These are phyloP conservation scores for Dryobotodes eremita DNA, from an alignment of 2,888 invertebrate species.

Conservation along the genomic window DNA sequence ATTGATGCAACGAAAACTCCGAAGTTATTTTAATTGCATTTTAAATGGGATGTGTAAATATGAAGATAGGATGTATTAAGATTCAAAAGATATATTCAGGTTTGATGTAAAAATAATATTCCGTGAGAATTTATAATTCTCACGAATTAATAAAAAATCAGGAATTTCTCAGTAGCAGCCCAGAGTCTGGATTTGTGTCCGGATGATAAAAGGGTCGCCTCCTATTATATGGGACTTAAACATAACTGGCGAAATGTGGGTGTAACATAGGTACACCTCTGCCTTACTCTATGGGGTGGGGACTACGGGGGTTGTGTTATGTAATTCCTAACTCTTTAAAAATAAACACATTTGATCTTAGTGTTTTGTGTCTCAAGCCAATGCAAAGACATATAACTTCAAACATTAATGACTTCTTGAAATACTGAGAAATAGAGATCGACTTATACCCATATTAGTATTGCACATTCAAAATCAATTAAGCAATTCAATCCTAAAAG, in stretches of 20 bases:
- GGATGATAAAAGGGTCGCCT: neutral
- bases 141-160: neutral
- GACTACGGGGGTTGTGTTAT: neutral
- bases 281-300: neutral
- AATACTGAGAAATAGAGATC: neutral
- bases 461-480: slow-evolving; percentile 14
- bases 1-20: slow-evolving; percentile 13
- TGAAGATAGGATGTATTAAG: neutral
- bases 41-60: slow-evolving; percentile 6
- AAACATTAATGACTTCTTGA: neutral
- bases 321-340: neutral
- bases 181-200: neutral
- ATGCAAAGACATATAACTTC: neutral
- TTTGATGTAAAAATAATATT: neutral
- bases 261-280: neutral
- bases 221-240: neutral
- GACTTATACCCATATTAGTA: too few relatives aligned
- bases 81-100: slow-evolving; percentile 12
- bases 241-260: neutral
- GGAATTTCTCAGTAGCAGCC: neutral
- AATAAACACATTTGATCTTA: too few relatives aligned
- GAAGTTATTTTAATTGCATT: slow-evolving; percentile 15
- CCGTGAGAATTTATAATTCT: neutral
- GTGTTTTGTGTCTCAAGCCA: neutral
- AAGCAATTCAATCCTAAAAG: slow-evolving; percentile 17